Base-by-base conservation (phyloP, 1,140 invertebrate genomes). In the Drosophila ogumai region DNA sequence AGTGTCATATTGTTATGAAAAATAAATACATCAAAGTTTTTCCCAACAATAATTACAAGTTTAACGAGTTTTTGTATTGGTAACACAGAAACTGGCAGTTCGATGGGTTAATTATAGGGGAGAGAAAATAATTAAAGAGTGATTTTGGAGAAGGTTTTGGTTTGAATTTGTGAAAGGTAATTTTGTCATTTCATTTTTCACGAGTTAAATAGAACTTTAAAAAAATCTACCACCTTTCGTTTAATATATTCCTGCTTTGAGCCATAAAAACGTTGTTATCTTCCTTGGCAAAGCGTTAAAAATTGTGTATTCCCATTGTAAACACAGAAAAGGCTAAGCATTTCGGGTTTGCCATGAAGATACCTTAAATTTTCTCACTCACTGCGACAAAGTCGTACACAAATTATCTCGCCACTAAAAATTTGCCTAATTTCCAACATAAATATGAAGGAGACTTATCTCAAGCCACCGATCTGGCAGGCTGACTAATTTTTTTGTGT, bases 361-460 rank as follows among this genome's bases (percentile, higher is more conserved):
- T 75, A 66, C 43, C 57, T 67, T 46, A 52, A 71, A 79, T 85
- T 88, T 90, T 90, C 85, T 88, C 85, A 88, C 85, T 88, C 85
- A 88, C 77, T 88, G 84, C 85, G 84, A 88, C 86, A 90, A 90
- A 90, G 85, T 90, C 85, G 81, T 90, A 90, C 86, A 90, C 85
- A 90, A 90, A 90, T 90, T 90, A 90, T 90, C 85, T 90, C 86
- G 85, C 86, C 81, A 90, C 85, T 90, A 90, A 90, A 88, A 90
- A 90, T 90, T 90, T 90, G 85, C 85, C 85, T 90, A 90, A 90
- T 90, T 90, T 90, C 86, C 74, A 81, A 79, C 85, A 90, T 90
- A 90, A 90, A 90, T 90, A 90, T 86, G 74, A 90, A 78, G 40
- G 50, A 63, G 19, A 54, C 61, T 76, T 90, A 90, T 90, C 85